These are phyloP conservation scores for Hydraecia micacea DNA, from an alignment of 2,888 invertebrate species.

Conservation along the genomic window DNA sequence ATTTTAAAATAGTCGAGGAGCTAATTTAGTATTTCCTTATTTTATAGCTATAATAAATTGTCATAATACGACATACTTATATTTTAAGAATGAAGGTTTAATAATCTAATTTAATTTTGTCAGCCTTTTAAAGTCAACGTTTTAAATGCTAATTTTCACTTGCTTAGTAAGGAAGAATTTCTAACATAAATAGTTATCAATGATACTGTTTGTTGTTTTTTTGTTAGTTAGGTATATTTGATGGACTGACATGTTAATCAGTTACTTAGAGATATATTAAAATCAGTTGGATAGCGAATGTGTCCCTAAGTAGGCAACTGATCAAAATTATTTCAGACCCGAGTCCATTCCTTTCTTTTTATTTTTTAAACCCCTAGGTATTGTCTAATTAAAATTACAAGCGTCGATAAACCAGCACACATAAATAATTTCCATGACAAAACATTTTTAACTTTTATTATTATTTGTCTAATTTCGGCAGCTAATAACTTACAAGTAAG, in stretches of 20 bases:
- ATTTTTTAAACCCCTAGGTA: not conserved
- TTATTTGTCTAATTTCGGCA: slow-evolving; percentile 56
- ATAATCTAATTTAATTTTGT: slow-evolving; percentile 31
- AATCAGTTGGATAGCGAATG: too few species aligned
- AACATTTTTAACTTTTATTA: not conserved
- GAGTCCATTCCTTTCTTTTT: not conserved
- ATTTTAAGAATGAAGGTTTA: slow-evolving; percentile 23
- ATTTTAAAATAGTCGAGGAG: slow-evolving; percentile 18
- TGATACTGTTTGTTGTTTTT: not conserved
- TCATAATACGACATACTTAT: not conserved
- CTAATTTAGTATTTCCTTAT: slow-evolving; percentile 30
- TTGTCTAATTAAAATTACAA: not conserved
- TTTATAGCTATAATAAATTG: slow-evolving; percentile 31
- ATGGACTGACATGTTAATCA: not conserved
- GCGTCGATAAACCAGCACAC: not conserved
- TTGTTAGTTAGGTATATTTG: not conserved
- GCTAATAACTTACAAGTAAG: slow-evolving; percentile 34
- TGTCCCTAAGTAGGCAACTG: too few species aligned
- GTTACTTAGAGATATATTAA: not conserved
- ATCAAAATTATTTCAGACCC: not conserved
- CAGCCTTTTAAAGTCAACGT: slow-evolving; percentile 17
- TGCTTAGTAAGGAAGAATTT: not conserved
- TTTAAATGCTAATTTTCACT: slow-evolving; percentile 9
- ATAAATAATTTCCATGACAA: slow-evolving; percentile 12
- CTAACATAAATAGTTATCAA: not conserved